Evolutionary conservation across 2,113 vertebrate genomes (phyloP).

Genomic region (Zosterops lateralis): DNA sequence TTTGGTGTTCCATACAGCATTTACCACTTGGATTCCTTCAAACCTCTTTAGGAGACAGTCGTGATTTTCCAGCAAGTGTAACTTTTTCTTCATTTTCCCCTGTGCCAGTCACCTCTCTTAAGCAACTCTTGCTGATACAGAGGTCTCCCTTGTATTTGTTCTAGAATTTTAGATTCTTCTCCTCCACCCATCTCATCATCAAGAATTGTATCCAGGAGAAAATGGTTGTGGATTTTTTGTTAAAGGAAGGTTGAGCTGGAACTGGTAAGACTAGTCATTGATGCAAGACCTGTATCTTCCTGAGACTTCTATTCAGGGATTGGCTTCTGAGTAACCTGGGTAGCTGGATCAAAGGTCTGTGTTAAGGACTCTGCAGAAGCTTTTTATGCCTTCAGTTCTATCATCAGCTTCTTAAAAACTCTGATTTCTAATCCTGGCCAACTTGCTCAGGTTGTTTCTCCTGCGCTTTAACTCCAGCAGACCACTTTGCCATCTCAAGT

Average conservation of each 20-base stretch:
- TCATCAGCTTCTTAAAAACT: background rate
- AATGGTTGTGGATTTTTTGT: background rate
- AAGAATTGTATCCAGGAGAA: background rate
- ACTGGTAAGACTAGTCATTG: background rate
- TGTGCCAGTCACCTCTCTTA: background rate
- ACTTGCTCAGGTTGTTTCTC: background rate
- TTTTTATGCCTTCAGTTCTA: background rate
- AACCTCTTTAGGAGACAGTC: background rate
- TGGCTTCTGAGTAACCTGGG: background rate
- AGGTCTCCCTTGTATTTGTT: conserved; percentile 15
- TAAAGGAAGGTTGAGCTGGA: background rate
- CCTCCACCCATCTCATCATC: background rate
- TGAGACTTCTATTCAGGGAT: background rate
- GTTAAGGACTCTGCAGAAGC: background rate
- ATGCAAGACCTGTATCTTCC: background rate
- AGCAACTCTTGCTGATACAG: background rate
- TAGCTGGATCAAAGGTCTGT: background rate
- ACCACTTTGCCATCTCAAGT: background rate
- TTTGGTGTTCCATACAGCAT: background rate
- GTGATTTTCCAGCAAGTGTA: background rate
- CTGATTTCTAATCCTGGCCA: background rate
- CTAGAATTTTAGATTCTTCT: conserved; percentile 7
- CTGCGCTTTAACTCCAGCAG: background rate
- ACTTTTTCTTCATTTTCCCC: background rate
- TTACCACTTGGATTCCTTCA: background rate